Conservation (phyloP, 2,113 vertebrate genomes). For the Erythrocercus mccallii region DNA sequence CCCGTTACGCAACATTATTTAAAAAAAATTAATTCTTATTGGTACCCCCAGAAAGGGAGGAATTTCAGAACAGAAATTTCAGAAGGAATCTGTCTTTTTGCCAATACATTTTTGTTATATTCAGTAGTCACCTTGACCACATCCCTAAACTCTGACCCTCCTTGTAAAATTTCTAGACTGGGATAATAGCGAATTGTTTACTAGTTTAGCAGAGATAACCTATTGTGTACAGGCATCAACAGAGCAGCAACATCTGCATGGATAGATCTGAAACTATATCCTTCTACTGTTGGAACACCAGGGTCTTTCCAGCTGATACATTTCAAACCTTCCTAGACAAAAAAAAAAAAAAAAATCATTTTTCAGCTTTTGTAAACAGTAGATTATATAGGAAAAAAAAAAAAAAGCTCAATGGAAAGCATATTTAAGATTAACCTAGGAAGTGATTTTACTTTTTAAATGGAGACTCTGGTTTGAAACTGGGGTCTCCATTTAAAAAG, state of each 20-base stretch:
- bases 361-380: not conserved
- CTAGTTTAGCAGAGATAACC: not conserved
- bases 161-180: not conserved
- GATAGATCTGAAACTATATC: not conserved
- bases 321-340: not conserved
- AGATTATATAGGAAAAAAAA: not conserved
- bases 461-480: not conserved
- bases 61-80: not conserved
- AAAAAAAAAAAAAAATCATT: not conserved
- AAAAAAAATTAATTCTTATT: not conserved
- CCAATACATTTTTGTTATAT: not conserved
- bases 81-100: not conserved
- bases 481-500: too few relatives aligned
- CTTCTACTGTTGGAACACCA: not conserved
- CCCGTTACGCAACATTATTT: accelerated
- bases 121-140: not conserved
- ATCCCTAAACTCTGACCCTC: not conserved
- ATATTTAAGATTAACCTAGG: not conserved
- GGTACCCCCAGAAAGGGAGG: accelerated
- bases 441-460: not conserved
- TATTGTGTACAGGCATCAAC: not conserved
- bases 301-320: not conserved
- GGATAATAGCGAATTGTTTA: not conserved
- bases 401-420: not conserved
- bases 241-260: not conserved